A percentile compares a stretch with the other conserved stretches of the same genome.
Evolutionary conservation across 2,797 vertebrate species (phyloP).

Genomic region (Passerculus sandwichensis): DNA sequence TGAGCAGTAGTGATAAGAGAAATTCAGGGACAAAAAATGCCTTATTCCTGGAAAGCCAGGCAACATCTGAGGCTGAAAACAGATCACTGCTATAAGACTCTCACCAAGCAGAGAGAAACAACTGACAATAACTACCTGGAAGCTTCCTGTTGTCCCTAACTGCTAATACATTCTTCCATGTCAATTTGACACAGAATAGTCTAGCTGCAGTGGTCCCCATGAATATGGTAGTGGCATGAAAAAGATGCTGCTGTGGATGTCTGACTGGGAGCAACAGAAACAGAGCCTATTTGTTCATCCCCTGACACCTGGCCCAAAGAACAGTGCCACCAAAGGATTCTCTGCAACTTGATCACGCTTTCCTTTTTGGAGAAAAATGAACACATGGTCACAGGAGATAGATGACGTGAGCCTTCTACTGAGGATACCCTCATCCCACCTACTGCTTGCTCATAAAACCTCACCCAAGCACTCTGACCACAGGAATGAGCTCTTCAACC

Average conservation of each 20-base stretch:
- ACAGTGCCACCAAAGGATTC: not conserved
- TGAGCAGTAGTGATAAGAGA: slow-evolving; percentile 1
- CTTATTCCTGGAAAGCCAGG: not conserved
- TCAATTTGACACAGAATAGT: not conserved
- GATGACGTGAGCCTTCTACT: not conserved
- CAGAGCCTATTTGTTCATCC: not conserved
- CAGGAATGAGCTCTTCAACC: not conserved
- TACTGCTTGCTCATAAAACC: not conserved
- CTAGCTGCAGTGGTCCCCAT: not conserved
- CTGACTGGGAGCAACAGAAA: not conserved
- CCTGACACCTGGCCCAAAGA: not conserved
- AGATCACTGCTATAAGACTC: not conserved
- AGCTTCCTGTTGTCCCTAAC: not conserved
- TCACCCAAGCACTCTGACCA: not conserved
- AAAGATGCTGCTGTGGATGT: no score
- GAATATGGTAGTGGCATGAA: no score
- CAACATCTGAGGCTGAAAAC: not conserved
- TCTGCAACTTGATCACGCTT: fast-evolving
- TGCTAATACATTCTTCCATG: not conserved
- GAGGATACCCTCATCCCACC: not conserved
- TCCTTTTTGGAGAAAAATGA: not conserved
- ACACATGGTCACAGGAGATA: fast-evolving
- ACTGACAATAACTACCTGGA: not conserved
- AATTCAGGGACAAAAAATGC: not conserved
- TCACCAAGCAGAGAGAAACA: not conserved